Evolutionary conservation across 2,888 invertebrate genomes (phyloP), one percentile per base, ranked within the genome.

Genomic region (Petrolisthes manimaculis): DNA sequence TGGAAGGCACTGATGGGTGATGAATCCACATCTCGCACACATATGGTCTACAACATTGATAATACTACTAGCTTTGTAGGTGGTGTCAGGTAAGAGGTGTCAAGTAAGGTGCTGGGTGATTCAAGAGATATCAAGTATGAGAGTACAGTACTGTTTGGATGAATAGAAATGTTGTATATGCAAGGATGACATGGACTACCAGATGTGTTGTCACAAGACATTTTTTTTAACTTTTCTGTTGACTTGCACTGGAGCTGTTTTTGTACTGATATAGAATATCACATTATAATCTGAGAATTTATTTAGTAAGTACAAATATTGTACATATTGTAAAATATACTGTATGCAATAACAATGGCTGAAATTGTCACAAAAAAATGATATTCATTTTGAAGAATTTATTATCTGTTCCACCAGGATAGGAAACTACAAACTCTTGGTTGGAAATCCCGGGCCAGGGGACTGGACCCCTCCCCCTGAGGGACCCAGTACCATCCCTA

Each of bases 1-100:
- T 98, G 98, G 98, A 92, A 94, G 2, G 94, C 95, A 0, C 92
- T 98, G 51, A 82, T 51, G 24, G 84, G 61, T 4, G 67, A 14
- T 4, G 61, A 53, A 2, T 77, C 84, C 55, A n/a, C 85, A 24
- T 14, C 84, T 1, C 74, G 90, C n/a, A 37, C 77, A 6, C 79
- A 86, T 21, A 53, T 90, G 69, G 84, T 90, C 85, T 90, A 90
- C 80, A 87, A 90, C 79, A 88, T 90, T 78, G 88, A 89, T 53
- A 81, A 81, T 18, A 86, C 61, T 4, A 84, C 83, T 1, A 53
- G 37, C 1, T 69, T 85, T 53, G 37, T 56, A 6, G 86, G 84
- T 3, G 86, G 84, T 1, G 54, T 89, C 69, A 86, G 87, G 88
- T 87, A 71, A 77, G 61, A 54, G 24, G 9, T 18, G 12, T 9